These are phyloP conservation scores for Muschampia staudingeri DNA, from an alignment of 2,888 invertebrate species.

Conservation along the genomic window DNA sequence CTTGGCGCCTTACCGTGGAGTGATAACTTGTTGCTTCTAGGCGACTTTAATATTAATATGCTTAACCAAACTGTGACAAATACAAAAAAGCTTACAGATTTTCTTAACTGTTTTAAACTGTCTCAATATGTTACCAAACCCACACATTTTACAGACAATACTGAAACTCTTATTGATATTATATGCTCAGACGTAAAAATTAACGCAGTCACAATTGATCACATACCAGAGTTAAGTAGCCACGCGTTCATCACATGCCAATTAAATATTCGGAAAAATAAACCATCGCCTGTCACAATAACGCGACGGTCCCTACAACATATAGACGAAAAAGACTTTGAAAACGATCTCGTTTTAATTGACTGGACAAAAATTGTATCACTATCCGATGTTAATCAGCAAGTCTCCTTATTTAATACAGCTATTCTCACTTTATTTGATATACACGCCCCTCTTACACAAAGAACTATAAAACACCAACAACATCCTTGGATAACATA, in stretches of 20 bases:
- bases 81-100: neutral
- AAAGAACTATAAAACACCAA: neutral
- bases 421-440: neutral
- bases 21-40: slow-evolving; percentile 21
- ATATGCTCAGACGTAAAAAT: slow-evolving; percentile 12
- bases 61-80: neutral
- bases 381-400: neutral
- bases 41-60: slow-evolving; percentile 29
- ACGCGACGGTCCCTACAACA: neutral
- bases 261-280: neutral
- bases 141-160: slow-evolving; percentile 8
- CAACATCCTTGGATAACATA: slow-evolving; percentile 6
- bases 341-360: neutral
- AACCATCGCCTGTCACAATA: neutral
- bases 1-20: neutral
- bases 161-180: slow-evolving; percentile 9
- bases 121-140: neutral
- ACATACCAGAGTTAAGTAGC: slow-evolving; percentile 18
- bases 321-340: neutral
- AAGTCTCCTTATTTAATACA: neutral
- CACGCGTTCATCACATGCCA: slow-evolving; percentile 10
- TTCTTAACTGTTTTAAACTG: slow-evolving; percentile 18
- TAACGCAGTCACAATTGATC: neutral
- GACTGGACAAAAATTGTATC: neutral
- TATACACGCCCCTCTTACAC: neutral